Conservation (phyloP, 2,797 vertebrate species). For the Pipistrellus pygmaeus region DNA sequence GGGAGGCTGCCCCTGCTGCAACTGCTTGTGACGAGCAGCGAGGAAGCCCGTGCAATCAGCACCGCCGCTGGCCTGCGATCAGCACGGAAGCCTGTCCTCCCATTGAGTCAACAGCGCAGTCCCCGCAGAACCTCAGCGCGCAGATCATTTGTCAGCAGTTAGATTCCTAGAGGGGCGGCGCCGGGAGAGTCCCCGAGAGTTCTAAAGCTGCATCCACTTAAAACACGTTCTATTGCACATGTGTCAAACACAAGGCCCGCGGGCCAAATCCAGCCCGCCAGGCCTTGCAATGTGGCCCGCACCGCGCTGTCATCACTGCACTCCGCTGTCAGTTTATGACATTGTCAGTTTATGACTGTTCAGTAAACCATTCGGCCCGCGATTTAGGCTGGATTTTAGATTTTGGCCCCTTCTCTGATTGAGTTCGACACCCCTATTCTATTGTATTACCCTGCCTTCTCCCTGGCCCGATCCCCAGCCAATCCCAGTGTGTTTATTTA, state of each 20-base stretch:
- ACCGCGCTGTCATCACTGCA: too few species aligned
- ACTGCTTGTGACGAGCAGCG: background rate
- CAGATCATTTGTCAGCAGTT: slow-evolving; percentile 72
- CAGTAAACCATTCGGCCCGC: too few species aligned
- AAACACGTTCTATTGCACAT: slow-evolving; percentile 63
- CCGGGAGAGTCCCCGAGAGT: slow-evolving; percentile 15
- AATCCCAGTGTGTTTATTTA: slow-evolving; percentile 65
- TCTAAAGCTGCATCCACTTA: slow-evolving; percentile 60
- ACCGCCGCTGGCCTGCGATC: background rate
- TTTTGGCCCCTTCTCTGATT: too few species aligned
- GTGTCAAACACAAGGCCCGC: too few species aligned
- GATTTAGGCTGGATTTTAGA: too few species aligned
- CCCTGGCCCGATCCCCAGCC: background rate
- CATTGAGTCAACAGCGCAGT: slow-evolving; percentile 41
- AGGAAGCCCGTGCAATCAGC: slow-evolving; percentile 58
- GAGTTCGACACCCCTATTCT: too few species aligned
- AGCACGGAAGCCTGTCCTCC: slow-evolving; percentile 41
- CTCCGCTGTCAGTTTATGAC: too few species aligned
- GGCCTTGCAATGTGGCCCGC: too few species aligned
- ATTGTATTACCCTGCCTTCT: slow-evolving; percentile 47
- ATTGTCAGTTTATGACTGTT: too few species aligned
- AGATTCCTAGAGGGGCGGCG: background rate
- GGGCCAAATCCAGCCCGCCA: too few species aligned
- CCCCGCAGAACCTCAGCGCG: slow-evolving; percentile 65
- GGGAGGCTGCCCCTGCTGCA: background rate